phyloP scores from a whole-genome alignment of 1,140 invertebrate genomes.

The Drosophila albomicans region DNA sequence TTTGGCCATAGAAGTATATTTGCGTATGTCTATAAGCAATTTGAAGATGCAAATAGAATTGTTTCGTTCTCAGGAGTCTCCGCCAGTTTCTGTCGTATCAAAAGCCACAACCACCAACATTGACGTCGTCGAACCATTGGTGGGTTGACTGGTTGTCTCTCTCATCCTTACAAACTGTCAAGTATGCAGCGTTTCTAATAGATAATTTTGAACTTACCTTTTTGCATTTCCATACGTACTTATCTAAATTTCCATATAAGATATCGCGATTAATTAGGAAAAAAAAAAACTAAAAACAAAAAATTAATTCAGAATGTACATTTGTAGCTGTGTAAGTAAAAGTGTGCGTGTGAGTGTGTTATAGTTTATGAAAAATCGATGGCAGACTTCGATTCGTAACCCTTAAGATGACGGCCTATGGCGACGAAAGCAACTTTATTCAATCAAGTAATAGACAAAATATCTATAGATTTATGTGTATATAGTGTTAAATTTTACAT shows the following conservation, averaged over 20 bases:
- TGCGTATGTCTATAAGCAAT: slow-evolving; percentile 25
- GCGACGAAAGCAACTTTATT: slow-evolving; percentile 65
- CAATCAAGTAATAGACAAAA: slow-evolving; percentile 60
- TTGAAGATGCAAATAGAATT: slow-evolving; percentile 64
- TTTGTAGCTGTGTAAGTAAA: slow-evolving; percentile 1
- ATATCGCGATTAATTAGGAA: slow-evolving; percentile 37
- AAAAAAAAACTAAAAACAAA: not conserved
- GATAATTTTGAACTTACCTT: slow-evolving; percentile 69
- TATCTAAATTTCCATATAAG: no score
- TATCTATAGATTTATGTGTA: no score
- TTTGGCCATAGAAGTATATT: not conserved
- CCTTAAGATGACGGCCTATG: slow-evolving; percentile 46
- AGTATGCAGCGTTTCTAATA: slow-evolving; percentile 63
- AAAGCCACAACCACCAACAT: slow-evolving; percentile 37
- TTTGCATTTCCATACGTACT: slow-evolving; percentile 18
- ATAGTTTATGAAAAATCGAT: slow-evolving; percentile 79
- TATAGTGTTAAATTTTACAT: no score
- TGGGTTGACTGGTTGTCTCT: slow-evolving; percentile 38
- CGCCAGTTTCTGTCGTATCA: slow-evolving; percentile 60
- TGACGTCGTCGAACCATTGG: slow-evolving; percentile 34
- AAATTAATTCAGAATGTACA: no score
- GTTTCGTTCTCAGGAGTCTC: slow-evolving; percentile 52
- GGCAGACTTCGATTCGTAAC: slow-evolving; percentile 59
- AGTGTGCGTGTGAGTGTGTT: slow-evolving; percentile 36
- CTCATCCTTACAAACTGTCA: slow-evolving; percentile 28